These are phyloP conservation scores for Rostratula benghalensis DNA, from an alignment of 2,113 vertebrate genomes.

Conservation along the genomic window DNA sequence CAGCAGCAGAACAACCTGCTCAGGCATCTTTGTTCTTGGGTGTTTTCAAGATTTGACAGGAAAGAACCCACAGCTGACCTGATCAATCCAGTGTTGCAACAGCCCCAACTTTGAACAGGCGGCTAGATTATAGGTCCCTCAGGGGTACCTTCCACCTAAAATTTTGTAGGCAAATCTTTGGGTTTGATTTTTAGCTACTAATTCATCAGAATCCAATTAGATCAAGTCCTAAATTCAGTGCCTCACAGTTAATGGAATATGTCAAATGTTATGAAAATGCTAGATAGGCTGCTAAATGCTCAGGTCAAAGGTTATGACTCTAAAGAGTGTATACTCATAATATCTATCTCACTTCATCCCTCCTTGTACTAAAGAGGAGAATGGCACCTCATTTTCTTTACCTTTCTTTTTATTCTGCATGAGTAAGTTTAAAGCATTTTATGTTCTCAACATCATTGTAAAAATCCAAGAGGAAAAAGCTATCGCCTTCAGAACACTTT, in stretches of 20 bases:
- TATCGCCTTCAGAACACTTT: neutral
- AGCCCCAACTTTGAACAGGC: neutral
- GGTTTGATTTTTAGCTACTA: no score
- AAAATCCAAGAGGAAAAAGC: neutral
- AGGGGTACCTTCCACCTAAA: neutral
- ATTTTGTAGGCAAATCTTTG: no score
- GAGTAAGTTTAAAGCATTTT: neutral
- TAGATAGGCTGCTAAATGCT: neutral
- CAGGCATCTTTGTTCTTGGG: neutral
- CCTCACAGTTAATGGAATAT: neutral
- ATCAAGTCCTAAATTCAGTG: neutral
- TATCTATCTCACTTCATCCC: neutral
- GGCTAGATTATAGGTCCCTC: neutral
- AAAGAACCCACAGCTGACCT: neutral
- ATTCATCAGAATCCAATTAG: neutral
- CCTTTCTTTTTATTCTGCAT: neutral
- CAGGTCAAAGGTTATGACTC: neutral
- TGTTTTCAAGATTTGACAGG: neutral
- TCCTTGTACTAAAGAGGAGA: neutral
- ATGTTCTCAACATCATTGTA: neutral
- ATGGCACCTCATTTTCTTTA: neutral
- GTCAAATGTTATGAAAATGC: neutral
- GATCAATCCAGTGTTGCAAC: neutral
- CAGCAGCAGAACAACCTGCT: neutral
- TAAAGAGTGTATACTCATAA: neutral